Base-by-base conservation (phyloP, 1,140 invertebrate species). In the Bilobella aurantiaca region DNA sequence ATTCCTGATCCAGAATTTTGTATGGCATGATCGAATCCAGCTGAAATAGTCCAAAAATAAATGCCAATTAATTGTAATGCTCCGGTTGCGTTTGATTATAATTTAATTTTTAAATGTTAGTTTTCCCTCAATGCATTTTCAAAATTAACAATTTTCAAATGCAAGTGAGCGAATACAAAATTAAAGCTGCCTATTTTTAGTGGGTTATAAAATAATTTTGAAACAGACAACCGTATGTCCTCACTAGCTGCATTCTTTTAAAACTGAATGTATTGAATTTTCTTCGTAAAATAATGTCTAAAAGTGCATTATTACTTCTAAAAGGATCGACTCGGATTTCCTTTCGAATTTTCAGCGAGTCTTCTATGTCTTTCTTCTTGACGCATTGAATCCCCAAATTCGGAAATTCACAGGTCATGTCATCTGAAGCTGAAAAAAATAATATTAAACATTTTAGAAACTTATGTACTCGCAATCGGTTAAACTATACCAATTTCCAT, bases 351-450 rank as follows among this genome's bases (percentile, higher is more conserved):
- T 82, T 84, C 0, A 98, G 81, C 5, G 91, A 88, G n/a, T 87
- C 85, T 70, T 92, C 88, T 37, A 98, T 91, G 75, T 97, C 93
- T 75, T 91, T 91, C 72, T 91, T 90, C 78, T 96, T 98, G 1
- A 96, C 92, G 80, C 94, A 98, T 74, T 97, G 94, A 70, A 98
- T 96, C 12, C 94, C 95, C 68, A 98, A 82, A 79, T 95, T 94
- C 58, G 88, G 87, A 75, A 98, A 96, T 32, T 85, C 82, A 16
- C 86, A 85, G 2, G 85, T 82, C 86, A 89, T 89, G 32, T 84
- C 85, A 62, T 90, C 88, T 71, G 73, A 72, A 12, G 82, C 82
- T 58, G 84, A 81, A 47, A n/a, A n/a, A n/a, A 58, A 27, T 49
- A 42, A 23, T 53, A 18, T 5, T 18, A 53, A 31, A 46, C 73